Conservation (phyloP, 2,888 invertebrate genomes). For the Pyrrhia umbra region DNA sequence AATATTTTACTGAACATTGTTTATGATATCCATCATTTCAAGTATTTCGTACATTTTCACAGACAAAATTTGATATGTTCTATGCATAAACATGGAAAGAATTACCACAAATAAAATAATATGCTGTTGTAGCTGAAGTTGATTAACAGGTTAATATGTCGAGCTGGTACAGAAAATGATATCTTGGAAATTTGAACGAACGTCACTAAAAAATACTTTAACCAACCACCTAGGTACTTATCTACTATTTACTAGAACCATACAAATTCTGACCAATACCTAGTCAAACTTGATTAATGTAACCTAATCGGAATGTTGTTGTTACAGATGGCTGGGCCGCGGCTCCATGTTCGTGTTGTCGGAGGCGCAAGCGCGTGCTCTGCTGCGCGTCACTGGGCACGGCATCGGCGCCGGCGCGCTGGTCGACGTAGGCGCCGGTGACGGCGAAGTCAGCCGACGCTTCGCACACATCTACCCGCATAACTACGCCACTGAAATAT, state of each 20-base stretch:
- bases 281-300: neutral
- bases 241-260: too few species aligned
- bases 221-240: too few species aligned
- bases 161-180: too few species aligned
- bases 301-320: neutral
- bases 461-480: conserved; percentile 93
- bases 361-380: conserved; percentile 93
- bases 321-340: conserved; percentile 93
- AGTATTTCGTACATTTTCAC: conserved; percentile 6
- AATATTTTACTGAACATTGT: conserved; percentile 39
- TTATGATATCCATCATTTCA: conserved; percentile 25
- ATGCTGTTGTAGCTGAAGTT: too few species aligned
- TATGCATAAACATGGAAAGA: too few species aligned
- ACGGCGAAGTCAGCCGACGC: conserved; percentile 97
- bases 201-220: too few species aligned
- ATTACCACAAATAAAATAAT: too few species aligned
- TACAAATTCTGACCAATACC: too few species aligned
- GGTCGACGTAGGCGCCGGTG: conserved; percentile 98
- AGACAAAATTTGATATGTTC: too few species aligned
- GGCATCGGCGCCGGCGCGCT: conserved; percentile 78
- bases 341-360: conserved; percentile 99
- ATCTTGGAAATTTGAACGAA: too few species aligned
- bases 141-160: too few species aligned
- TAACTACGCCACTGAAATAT: conserved; percentile 97
- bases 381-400: conserved; percentile 82